Conservation (phyloP, 2,113 vertebrate genomes). For the Corythornis vintsioides region DNA sequence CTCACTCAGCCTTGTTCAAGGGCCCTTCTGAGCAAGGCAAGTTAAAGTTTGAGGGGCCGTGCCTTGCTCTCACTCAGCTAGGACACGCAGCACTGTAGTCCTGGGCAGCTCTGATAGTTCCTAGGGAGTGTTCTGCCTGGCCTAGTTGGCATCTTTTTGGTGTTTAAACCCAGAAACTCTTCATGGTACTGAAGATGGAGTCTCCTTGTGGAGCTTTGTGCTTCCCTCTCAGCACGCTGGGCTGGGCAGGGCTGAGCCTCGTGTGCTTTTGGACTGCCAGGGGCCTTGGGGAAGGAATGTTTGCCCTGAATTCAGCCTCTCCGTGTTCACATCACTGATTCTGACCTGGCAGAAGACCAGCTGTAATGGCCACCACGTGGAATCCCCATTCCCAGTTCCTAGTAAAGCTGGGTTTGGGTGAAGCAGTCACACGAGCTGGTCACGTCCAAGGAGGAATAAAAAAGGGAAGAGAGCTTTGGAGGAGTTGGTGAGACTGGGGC, state of each 20-base stretch:
- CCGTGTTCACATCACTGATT: fast-evolving
- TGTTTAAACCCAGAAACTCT: background rate
- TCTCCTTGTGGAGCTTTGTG: background rate
- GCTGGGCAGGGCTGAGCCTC: background rate
- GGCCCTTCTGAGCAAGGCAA: background rate
- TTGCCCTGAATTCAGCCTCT: background rate
- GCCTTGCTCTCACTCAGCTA: background rate
- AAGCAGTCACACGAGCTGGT: background rate
- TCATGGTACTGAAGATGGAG: background rate
- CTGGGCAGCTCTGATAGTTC: background rate
- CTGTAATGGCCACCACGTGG: fast-evolving
- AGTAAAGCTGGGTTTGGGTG: background rate
- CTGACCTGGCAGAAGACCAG: background rate
- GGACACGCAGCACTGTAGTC: background rate
- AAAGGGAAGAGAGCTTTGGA: background rate
- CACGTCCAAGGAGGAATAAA: background rate
- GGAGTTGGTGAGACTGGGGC: background rate
- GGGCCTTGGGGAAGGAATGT: background rate
- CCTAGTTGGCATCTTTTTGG: background rate
- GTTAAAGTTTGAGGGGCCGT: background rate
- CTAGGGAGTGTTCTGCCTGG: background rate
- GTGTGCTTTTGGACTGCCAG: fast-evolving
- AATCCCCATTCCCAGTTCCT: background rate
- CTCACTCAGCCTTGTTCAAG: background rate
- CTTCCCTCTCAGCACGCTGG: background rate